Base-by-base conservation (phyloP, 2,113 vertebrate genomes). In the Entomyzon cyanotis region DNA sequence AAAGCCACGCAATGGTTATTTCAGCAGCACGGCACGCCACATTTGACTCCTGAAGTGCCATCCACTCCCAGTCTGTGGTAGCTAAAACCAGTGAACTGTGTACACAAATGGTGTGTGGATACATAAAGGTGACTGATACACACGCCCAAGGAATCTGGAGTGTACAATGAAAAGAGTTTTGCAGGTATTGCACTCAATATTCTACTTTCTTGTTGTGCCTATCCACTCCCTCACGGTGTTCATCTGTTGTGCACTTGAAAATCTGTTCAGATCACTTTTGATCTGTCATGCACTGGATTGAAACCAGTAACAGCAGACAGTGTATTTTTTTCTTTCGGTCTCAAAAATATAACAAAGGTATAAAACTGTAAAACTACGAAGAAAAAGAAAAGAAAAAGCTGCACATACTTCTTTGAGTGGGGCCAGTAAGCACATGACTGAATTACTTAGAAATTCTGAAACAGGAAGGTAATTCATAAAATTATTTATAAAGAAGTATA, bases 201-300 rank as follows among this genome's bases (percentile, higher is more conserved):
- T 52, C 46, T 60, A 24, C 55, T 79, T 86, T 80, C 52, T 77
- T 15, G 2, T 42, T 42, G 1, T 3, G 31, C 28, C 74, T 50
- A 17, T 60, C 52, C n/a, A 50, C n/a, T 78, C 14, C 21, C 10
- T 76, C 19, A 2, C 11, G n/a, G 5, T 46, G 95, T 79, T 70
- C 24, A 95, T 96, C 86, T 92, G 81, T 93, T 94, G 96, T 96
- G 96, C 96, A 97, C 88, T 93, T 86, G 84, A 77, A 86, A 77
- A 86, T 37, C 33, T 77, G 53, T 28, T 68, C 63, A 77, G 73
- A 68, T 68, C 73, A 12, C 37, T 39, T 95, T 73, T 28, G 31
- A 95, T 96, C 81, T 84, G 59, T 87, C 85, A 92, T 95, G 94
- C 95, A 97, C 83, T 92, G 95, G 93, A 87, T 19, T 9, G 12